Percentiles rank a stretch among this genome's conserved stretches.
These are phyloP conservation scores for Sebastes cheni DNA, from an alignment of 2,797 vertebrate species.

Conservation along the genomic window DNA sequence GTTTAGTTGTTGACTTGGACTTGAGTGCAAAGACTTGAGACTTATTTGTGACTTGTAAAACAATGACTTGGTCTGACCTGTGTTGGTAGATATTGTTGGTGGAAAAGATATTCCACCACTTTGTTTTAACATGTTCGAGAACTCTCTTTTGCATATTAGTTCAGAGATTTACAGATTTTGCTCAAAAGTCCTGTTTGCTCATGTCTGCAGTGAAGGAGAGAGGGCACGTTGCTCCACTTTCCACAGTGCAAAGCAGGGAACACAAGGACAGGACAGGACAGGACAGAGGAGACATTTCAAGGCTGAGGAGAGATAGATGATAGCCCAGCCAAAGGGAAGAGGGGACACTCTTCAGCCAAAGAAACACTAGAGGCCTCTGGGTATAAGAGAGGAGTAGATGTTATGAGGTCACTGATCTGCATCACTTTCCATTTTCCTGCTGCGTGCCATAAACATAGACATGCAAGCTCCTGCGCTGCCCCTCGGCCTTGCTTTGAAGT, in stretches of 20 bases:
- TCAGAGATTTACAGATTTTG: not conserved
- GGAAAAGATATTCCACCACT: not conserved
- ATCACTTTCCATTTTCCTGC: slow-evolving; percentile 46
- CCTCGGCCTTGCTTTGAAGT: not conserved
- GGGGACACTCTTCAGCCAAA: slow-evolving; percentile 35
- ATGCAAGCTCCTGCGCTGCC: not conserved
- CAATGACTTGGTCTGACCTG: not conserved
- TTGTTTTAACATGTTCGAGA: not conserved
- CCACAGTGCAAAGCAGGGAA: slow-evolving; percentile 44
- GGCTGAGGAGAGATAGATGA: slow-evolving; percentile 75
- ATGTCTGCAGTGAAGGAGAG: slow-evolving; percentile 46
- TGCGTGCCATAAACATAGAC: slow-evolving; percentile 14
- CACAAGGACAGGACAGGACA: slow-evolving; percentile 49
- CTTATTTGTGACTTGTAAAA: too few species aligned
- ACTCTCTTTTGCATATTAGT: not conserved
- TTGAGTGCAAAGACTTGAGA: too few species aligned
- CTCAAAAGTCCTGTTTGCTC: not conserved
- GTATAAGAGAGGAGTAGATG: slow-evolving; percentile 28
- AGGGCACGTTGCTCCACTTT: slow-evolving; percentile 74
- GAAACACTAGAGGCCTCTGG: slow-evolving; percentile 48
- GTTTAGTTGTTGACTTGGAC: too few species aligned
- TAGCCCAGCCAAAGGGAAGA: slow-evolving; percentile 48
- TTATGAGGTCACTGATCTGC: slow-evolving; percentile 52
- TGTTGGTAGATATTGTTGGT: not conserved
- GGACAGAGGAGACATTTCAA: slow-evolving; percentile 68